Evolutionary conservation across 1,140 invertebrate genomes (phyloP).

Genomic region (Ostrea denselamellosa): DNA sequence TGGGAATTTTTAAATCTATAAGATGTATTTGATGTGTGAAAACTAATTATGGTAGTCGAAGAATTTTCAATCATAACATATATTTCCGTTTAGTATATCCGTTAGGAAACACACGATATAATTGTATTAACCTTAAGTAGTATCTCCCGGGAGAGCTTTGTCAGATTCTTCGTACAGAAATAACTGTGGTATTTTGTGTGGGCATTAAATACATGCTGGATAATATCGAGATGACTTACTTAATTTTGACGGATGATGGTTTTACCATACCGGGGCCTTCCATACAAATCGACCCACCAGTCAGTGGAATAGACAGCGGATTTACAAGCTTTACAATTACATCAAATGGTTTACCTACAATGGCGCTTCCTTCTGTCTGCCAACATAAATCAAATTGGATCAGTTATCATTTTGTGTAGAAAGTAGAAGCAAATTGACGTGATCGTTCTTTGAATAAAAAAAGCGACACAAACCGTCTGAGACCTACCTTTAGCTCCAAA

Average conservation of each 20-base stretch:
- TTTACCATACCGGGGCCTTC: slow-evolving; percentile 72
- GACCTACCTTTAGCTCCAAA: slow-evolving; percentile 70
- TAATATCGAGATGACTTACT: slow-evolving; percentile 62
- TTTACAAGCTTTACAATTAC: slow-evolving; percentile 72
- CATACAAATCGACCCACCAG: slow-evolving; percentile 67
- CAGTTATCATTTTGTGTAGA: not conserved
- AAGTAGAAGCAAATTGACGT: not conserved
- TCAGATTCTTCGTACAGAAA: not conserved
- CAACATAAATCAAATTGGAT: slow-evolving; percentile 40
- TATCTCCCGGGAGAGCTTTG: not conserved
- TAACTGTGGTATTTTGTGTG: not conserved
- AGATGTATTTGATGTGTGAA: not conserved
- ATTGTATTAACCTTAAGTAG: not conserved
- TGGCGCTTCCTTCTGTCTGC: slow-evolving; percentile 70
- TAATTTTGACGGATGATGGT: slow-evolving; percentile 67
- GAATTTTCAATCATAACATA: not conserved
- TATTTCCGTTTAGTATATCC: not conserved
- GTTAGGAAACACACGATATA: not conserved
- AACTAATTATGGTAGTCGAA: not conserved
- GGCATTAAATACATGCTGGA: not conserved
- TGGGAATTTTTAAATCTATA: not conserved
- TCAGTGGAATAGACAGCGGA: slow-evolving; percentile 69
- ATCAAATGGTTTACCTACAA: slow-evolving; percentile 70
- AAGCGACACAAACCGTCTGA: not conserved
- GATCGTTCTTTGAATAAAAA: not conserved